Evolutionary conservation across 1,140 invertebrate genomes (phyloP), one percentile per base, ranked within the genome.

Genomic region (Liolophura sinensis): DNA sequence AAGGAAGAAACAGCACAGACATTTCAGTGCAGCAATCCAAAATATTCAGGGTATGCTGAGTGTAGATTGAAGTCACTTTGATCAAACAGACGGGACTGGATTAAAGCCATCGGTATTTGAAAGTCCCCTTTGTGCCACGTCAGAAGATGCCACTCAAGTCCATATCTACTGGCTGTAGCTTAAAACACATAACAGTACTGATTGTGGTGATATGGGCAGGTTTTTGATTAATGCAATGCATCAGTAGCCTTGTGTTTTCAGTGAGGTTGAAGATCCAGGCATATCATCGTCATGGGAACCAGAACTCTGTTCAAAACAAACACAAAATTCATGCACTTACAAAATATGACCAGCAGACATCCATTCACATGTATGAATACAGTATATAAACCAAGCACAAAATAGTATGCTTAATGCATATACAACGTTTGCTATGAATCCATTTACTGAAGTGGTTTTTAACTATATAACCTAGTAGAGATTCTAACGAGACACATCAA

Each of bases 201-300:
- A 40, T 40, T 9, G n/a, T n/a, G 31, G 31, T 40, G n/a, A 40
- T 40, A 40, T 40, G 31, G 31, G 9, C 31, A 40, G 31, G 31
- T 40, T 40, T 40, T 40, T 40, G 9, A n/a, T n/a, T n/a, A 40
- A 40, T 40, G 31, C 9, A 3, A 40, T n/a, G n/a, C 31, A 55
- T 71, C 46, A 75, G 57, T 73, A 73, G 11, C 71, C 68, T 63
- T 72, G 70, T 48, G 64, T 67, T 71, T 76, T 73, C 27, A 63
- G 67, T 20, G 46, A 70, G 12, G 31, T 40, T 40, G 79, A 79
- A 47, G 87, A 83, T 64, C 88, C 86, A 72, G 88, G 87, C 65
- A 89, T 85, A 65, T 90, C 89, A 70, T 90, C 89, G 68, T 90
- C 87, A 78, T 90, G 89, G 72, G 85, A 87, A 55, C 81, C 78